Base-by-base conservation (phyloP, 2,797 vertebrate genomes). In the Phylloscopus collybita region DNA sequence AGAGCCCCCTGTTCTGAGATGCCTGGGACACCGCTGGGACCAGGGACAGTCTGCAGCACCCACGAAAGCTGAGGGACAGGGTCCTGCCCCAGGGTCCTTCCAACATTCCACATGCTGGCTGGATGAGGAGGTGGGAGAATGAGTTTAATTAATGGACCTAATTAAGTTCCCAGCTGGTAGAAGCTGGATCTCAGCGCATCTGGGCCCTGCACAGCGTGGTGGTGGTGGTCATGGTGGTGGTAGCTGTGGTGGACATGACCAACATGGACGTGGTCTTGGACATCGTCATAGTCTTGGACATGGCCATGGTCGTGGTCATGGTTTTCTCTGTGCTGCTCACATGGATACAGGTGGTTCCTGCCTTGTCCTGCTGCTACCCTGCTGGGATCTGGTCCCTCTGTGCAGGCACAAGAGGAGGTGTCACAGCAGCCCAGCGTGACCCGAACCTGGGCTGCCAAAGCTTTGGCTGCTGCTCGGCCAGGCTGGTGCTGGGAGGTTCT, bases 131-230 rank as follows among this genome's bases (percentile, higher is more conserved):
- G 45, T 76, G 88, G 36, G 25, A 60, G 64, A 95, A 88, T 47
- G 70, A 81, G 71, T 73, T 92, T 84, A 80, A 96, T 96, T 93
- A 92, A 95, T 79, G 87, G 86, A 51, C 70, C 62, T 95, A 74
- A 91, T 95, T 81, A 93, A 82, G 66, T 67, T 91, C 69, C 59
- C 49, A 92, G 72, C 84, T 95, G 81, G 91, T 66, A 61, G 80
- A 80, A 86, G 79, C 30, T 80, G 79, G 54, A 34, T 85, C 61
- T 84, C 60, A n/a, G 15, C 13, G 79, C 88, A 92, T 74, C 73
- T 86, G 79, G 36, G 65, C 23, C 86, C 32, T 69, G 64, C 40
- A 29, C 0, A 0, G 5, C 0, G 0, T 27, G 6, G 11, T 50
- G 36, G 11, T 16, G 49, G 42, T 56, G 22, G 26, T n/a, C 10